These are phyloP conservation scores for Paramormyrops hopkinsi DNA, from an alignment of 2,797 vertebrate genomes.

Conservation along the genomic window DNA sequence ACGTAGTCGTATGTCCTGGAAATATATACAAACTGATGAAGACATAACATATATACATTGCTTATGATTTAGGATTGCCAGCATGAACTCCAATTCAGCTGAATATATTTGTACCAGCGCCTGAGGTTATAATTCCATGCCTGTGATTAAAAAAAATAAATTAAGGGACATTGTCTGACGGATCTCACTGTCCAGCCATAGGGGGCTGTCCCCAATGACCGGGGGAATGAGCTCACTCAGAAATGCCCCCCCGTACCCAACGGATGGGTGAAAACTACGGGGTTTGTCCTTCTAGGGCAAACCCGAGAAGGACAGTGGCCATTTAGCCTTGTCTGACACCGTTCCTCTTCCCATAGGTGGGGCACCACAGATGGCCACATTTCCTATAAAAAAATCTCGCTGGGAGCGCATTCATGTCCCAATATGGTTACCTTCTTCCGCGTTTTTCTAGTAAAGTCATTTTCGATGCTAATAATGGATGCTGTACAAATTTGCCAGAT, in stretches of 20 bases:
- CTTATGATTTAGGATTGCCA: background rate
- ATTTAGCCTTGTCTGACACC: background rate
- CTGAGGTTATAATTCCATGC: background rate
- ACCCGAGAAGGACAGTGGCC: slow-evolving; percentile 7
- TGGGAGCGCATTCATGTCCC: background rate
- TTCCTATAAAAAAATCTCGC: slow-evolving; percentile 11
- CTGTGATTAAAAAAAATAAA: slow-evolving; percentile 3
- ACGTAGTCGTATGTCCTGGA: background rate
- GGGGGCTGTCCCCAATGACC: slow-evolving; percentile 8
- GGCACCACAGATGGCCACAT: slow-evolving; percentile 2
- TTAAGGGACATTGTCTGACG: background rate
- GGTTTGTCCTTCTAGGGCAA: slow-evolving; percentile 9
- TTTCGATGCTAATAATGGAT: background rate
- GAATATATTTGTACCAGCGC: slow-evolving; percentile 4
- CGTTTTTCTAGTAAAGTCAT: background rate
- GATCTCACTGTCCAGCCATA: slow-evolving; percentile 7
- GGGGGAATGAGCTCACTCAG: slow-evolving; percentile 1
- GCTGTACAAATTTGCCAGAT: background rate
- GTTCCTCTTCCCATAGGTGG: slow-evolving; percentile 3
- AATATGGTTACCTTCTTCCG: background rate
- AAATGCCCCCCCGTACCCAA: slow-evolving; percentile 8
- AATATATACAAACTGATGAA: background rate
- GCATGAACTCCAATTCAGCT: background rate
- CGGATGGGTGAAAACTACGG: slow-evolving; percentile 8
- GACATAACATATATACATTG: background rate